Base-by-base conservation (phyloP, 35 echinoderm and acorn worm species). In the Hemicentrotus pulcherrimus region DNA sequence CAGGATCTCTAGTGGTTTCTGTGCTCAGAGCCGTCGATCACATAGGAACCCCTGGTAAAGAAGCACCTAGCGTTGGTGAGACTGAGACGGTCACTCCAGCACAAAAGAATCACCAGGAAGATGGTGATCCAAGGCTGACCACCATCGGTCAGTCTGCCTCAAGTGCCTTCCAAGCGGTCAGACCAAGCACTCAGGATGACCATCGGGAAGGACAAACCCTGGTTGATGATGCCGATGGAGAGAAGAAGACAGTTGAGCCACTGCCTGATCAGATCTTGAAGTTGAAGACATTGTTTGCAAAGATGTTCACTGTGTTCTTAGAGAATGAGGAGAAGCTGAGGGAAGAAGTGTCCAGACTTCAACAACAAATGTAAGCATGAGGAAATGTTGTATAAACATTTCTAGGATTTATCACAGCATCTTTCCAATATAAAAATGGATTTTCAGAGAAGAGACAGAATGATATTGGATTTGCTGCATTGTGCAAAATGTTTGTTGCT, bases 131-230 rank as follows among this genome's bases (percentile, higher is more conserved):
- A 70, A 31, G 28, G 28, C 47, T 92, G 30, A 60, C 50, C 47
- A 60, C 50, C 47, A 96, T 94, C 86, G 96, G 94, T 48, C 78
- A 88, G 35, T 94, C 96, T 11, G 33, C 30, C 28, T 88, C 91
- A 18, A 96, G 96, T 92, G 96, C 96, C 86, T 96, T 96, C 86
- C 48, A 47, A 24, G 32, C 94, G 19, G 48, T 95, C 12, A 86
- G 61, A 61, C 94, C 46, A 47, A 46, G 92, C 48, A 24, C 47
- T 47, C 88, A 85, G 45, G 22, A 46, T 46, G 46, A 95, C 94
- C 30, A 35, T 30, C 22, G 16, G 16, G 61, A 45, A 86, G 70
- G 33, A 86, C 47, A 6, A 61, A 35, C 31, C 8, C 45, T 10
- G 16, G 19, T 24, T 16, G 88, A 10, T 31, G 22, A 61, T 94